These are phyloP conservation scores for Sinhomidia bicolor DNA, from an alignment of 2,888 invertebrate species.

Conservation along the genomic window DNA sequence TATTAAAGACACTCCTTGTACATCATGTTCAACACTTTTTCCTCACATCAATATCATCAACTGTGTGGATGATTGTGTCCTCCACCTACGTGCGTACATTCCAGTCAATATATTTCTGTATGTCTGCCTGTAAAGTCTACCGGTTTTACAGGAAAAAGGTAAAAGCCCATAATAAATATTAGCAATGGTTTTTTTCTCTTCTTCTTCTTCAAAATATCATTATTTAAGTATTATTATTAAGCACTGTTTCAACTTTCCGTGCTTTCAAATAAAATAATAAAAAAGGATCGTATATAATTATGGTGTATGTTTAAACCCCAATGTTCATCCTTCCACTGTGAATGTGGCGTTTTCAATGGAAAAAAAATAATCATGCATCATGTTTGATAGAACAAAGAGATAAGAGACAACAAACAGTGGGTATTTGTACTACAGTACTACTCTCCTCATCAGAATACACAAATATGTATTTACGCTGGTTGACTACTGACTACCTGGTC, in stretches of 20 bases:
- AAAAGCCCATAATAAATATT: background rate
- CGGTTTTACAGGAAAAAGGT: background rate
- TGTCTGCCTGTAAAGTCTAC: background rate
- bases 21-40: background rate
- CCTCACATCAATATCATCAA: slow-evolving; percentile 29
- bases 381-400: background rate
- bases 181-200: too few relatives aligned
- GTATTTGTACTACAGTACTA: background rate
- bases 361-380: background rate
- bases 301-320: background rate
- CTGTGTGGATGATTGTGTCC: background rate
- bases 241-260: background rate
- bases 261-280: background rate
- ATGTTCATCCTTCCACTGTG: background rate
- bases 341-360: background rate
- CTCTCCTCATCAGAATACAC: too few relatives aligned
- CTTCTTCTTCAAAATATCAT: background rate
- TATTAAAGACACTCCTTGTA: slow-evolving; percentile 52
- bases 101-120: background rate
- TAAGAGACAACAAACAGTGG: background rate
- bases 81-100: background rate
- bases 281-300: background rate
- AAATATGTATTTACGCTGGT: background rate
- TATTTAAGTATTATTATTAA: background rate
- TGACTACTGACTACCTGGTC: slow-evolving; percentile 24